Base-by-base conservation (phyloP, 1,140 invertebrate species). In the Ruditapes philippinarum region DNA sequence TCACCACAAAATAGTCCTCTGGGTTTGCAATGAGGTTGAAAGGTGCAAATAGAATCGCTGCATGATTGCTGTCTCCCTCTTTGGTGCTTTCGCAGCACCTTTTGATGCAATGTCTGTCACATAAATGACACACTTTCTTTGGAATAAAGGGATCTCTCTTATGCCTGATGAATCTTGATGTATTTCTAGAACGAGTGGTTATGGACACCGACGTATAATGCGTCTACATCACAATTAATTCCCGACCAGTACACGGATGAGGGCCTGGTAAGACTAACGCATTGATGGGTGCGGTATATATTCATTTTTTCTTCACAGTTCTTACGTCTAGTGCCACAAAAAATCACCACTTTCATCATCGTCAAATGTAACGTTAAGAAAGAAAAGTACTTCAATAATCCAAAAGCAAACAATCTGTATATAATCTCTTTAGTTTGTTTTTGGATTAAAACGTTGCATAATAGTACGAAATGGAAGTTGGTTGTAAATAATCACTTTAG, bases 231-330 rank as follows among this genome's bases (percentile, higher is more conserved):
- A 85, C 91, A 94, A 93, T 94, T 94, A 94, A 94, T 95, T 80
- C 94, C 94, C 90, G 94, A 95, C 91, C 93, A 93, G 91, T 94
- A 94, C 91, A 94, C 93, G 85, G 94, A 94, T 51, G 94, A 93
- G 74, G 94, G 94, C 91, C 91, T 95, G 94, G 94, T 95, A 95
- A 95, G 94, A 91, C 79, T 89, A 89, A 89, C 85, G 85, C 85
- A 88, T 88, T 88, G 42, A 65, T 70, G 85, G 85, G 74, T 88
- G 85, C 85, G 85, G 85, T 88, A 88, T 88, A 79, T 88, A 76
- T 38, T 31, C 40, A 36, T 70, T 83, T 82, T 40, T 82, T 31
- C 17, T 73, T 12, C 73, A 76, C 45, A 54, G 33, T 70, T 70
- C 38, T 40, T 40, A 17, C n/a, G n/a, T 70, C 65, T 70, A 5